phyloP scores from a whole-genome alignment of 2,113 vertebrate genomes.

The Deroptyus accipitrinus region DNA sequence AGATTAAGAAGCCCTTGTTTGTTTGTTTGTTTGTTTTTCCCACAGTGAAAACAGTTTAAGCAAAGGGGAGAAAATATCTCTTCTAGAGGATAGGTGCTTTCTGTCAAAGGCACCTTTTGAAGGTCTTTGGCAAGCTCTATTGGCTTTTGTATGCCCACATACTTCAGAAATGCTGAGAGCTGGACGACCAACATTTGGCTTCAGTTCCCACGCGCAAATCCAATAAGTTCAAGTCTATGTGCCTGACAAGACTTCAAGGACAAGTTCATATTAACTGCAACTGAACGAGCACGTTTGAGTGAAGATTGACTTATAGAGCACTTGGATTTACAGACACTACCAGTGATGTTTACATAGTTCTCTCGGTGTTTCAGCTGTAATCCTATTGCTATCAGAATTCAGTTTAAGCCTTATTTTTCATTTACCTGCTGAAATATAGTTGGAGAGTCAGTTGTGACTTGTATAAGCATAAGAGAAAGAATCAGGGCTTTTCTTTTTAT shows the following conservation, averaged over 20 bases:
- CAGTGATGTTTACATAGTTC: slow-evolving; percentile 52
- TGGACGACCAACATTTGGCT: neutral
- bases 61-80: neutral
- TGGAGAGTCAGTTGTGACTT: slow-evolving; percentile 24
- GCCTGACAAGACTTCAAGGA: slow-evolving; percentile 1
- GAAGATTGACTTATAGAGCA: slow-evolving; percentile 59
- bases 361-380: slow-evolving; percentile 48
- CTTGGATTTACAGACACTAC: slow-evolving; percentile 38
- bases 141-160: neutral
- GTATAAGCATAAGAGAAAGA: neutral
- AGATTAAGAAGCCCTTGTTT: neutral
- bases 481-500: neutral
- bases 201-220: neutral
- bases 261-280: slow-evolving; percentile 11
- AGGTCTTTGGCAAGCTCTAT: neutral
- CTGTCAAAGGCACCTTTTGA: neutral
- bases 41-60: neutral
- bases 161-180: neutral
- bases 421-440: slow-evolving; percentile 54
- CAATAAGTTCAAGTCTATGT: accelerated
- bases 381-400: slow-evolving; percentile 54
- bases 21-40: no score
- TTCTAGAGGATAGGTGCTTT: neutral
- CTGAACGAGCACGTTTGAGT: neutral
- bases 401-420: slow-evolving; percentile 56